Evolutionary conservation across 2,797 vertebrate species (phyloP).

Genomic region (Merluccius polli): DNA sequence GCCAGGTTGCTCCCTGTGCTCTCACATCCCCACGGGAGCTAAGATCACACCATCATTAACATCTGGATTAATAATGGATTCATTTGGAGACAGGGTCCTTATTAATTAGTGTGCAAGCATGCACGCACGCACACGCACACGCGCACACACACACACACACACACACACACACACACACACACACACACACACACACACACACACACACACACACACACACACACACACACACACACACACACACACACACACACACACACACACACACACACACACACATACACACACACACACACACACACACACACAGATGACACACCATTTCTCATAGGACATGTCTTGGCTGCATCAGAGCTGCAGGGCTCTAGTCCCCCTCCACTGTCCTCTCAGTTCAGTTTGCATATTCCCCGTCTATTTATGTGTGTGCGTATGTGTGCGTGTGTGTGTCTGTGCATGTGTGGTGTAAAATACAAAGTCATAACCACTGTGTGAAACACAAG

Average conservation of each 20-base stretch:
- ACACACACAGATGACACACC: background rate
- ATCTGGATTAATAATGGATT: conserved; percentile 49
- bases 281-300: too few species aligned
- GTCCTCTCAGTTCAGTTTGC: background rate
- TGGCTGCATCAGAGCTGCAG: background rate
- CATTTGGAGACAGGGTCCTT: conserved; percentile 20
- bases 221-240: too few species aligned
- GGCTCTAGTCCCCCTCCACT: background rate
- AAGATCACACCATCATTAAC: conserved; percentile 31
- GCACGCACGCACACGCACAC: background rate
- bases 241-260: background rate
- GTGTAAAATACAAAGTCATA: background rate
- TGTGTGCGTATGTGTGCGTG: background rate
- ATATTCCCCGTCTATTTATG: background rate
- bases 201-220: too few species aligned
- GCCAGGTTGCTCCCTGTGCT: background rate
- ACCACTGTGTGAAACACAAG: background rate
- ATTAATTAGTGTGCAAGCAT: conserved; percentile 21
- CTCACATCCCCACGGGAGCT: conserved; percentile 18
- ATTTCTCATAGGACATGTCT: background rate
- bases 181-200: too few species aligned
- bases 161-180: background rate
- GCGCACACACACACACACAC: background rate
- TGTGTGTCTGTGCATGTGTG: background rate
- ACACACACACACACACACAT: too few species aligned